Conservation (phyloP, 2,113 vertebrate species). For the Entelurus aequoreus region DNA sequence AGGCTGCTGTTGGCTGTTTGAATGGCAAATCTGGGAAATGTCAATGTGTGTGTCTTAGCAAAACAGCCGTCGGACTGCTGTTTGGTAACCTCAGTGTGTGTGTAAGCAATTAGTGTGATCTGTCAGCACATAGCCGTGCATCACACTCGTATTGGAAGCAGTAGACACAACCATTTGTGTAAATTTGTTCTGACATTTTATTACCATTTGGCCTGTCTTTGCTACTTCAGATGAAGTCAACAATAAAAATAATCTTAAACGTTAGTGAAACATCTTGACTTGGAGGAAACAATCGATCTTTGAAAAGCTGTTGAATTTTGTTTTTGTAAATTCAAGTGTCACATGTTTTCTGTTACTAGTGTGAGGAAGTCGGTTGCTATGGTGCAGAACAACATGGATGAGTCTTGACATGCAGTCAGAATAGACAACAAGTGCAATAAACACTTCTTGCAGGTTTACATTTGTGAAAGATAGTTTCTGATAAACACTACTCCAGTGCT, state of each 20-base stretch:
- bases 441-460: background rate
- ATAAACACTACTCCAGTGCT: background rate
- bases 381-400: background rate
- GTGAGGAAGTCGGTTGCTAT: background rate
- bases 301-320: background rate
- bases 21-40: conserved; percentile 8
- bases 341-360: background rate
- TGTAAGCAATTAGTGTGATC: background rate
- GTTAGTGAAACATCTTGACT: background rate
- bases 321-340: background rate
- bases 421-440: background rate
- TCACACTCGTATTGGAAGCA: background rate
- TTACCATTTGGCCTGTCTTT: background rate
- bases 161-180: background rate
- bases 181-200: background rate
- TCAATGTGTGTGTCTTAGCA: conserved; percentile 15
- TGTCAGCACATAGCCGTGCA: background rate
- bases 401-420: background rate
- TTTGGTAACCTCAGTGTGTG: conserved; percentile 1
- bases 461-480: background rate
- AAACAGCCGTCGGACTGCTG: conserved; percentile 1
- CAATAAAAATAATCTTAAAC: background rate
- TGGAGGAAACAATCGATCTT: background rate
- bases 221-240: background rate
- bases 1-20: conserved; percentile 14